These are phyloP conservation scores for zebrafish (Danio rerio) DNA, from an alignment of 2,113 vertebrate genomes.

Conservation along the genomic window GRCz12tu NC_133177.1:61353501-61354000, in stretches of 20 bases:
- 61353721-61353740: slow-evolving; percentile 34
- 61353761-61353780: not conserved
- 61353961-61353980: too few relatives aligned
- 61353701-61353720: slow-evolving; percentile 51
- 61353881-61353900: too few relatives aligned
- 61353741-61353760: not conserved
- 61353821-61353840: not conserved
- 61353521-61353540: slow-evolving; percentile 55
- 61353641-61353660: slow-evolving; percentile 51
- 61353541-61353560: slow-evolving; percentile 33
- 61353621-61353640: slow-evolving; percentile 12
- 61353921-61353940: too few relatives aligned
- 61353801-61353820: not conserved
- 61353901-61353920: too few relatives aligned
- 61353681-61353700: slow-evolving; percentile 26
- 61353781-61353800: not conserved
- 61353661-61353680: slow-evolving; percentile 51
- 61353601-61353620: slow-evolving; percentile 16
- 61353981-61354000: too few relatives aligned
- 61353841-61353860: too few relatives aligned
- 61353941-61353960: too few relatives aligned
- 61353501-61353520: slow-evolving; percentile 43
- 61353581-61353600: slow-evolving; percentile 51
- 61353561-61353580: slow-evolving; percentile 56
- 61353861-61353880: too few relatives aligned